These are phyloP conservation scores for Heliconius charithonia DNA, from an alignment of 2,888 invertebrate genomes.

Conservation along the genomic window DNA sequence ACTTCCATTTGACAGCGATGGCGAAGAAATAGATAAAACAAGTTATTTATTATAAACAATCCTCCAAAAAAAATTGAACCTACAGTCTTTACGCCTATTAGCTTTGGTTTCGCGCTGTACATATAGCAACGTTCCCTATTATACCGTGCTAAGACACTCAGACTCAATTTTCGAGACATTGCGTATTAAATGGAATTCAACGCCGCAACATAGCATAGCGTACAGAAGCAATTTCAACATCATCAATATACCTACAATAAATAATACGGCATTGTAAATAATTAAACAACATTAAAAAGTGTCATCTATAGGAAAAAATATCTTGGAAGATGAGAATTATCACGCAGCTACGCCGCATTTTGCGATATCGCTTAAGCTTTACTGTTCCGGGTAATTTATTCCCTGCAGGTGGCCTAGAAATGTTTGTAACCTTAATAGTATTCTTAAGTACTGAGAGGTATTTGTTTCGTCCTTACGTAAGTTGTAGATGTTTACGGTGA, in stretches of 20 bases:
- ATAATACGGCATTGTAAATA: background rate
- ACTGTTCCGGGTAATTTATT: slow-evolving; percentile 62
- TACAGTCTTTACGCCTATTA: background rate
- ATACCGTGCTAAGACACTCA: no score
- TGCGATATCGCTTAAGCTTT: slow-evolving; percentile 29
- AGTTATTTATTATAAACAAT: background rate
- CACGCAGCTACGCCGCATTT: slow-evolving; percentile 34
- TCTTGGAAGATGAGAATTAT: slow-evolving; percentile 27
- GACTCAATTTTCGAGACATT: no score
- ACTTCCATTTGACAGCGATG: no score
- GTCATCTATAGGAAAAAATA: slow-evolving; percentile 17
- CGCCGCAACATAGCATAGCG: no score
- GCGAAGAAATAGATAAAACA: no score
- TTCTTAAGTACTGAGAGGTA: slow-evolving; percentile 17
- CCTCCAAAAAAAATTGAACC: background rate
- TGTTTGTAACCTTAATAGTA: slow-evolving; percentile 26
- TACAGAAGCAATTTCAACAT: no score
- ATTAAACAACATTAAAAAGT: slow-evolving; percentile 25
- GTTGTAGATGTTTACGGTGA: background rate
- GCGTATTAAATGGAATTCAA: no score
- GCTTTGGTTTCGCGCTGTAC: no score
- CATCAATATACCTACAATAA: no score
- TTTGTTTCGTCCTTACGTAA: slow-evolving; percentile 17
- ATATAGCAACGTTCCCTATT: no score
- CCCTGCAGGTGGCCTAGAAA: slow-evolving; percentile 59